Conservation (phyloP, 2,888 invertebrate genomes). For the Sycophila texana region DNA sequence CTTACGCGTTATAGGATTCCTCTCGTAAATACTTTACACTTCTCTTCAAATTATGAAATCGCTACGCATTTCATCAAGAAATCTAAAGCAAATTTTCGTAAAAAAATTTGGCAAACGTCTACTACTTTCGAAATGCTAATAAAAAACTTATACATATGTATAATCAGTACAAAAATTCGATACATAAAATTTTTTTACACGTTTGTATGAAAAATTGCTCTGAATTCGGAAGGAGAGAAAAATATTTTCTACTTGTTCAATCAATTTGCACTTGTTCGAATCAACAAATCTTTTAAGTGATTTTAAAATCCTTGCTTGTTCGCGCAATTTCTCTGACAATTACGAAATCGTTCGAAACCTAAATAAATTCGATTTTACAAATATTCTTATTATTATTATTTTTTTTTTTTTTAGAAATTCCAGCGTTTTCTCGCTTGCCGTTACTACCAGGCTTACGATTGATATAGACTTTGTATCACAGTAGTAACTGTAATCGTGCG, state of each 20-base stretch:
- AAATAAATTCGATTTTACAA: conserved; percentile 49
- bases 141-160: conserved; percentile 23
- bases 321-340: conserved; percentile 44
- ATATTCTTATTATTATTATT: conserved; percentile 34
- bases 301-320: conserved; percentile 33
- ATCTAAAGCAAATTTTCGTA: conserved; percentile 22
- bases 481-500: conserved; percentile 53
- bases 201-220: conserved; percentile 28
- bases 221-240: conserved; percentile 23
- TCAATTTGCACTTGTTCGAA: conserved; percentile 39
- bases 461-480: conserved; percentile 52
- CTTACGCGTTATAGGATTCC: conserved; percentile 45
- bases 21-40: conserved; percentile 50
- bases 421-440: conserved; percentile 33
- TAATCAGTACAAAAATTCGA: conserved; percentile 45
- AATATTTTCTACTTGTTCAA: conserved; percentile 41
- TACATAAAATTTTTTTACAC: conserved; percentile 45
- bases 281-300: conserved; percentile 41
- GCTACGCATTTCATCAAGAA: conserved; percentile 38
- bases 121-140: conserved; percentile 19
- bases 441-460: conserved; percentile 46
- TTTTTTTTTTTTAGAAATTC: conserved; percentile 29
- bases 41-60: conserved; percentile 52
- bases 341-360: too few species aligned
- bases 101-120: conserved; percentile 48